A percentile compares a stretch with the other conserved stretches of the same genome.
These are phyloP conservation scores for Reinhardtius hippoglossoides DNA, from an alignment of 2,113 vertebrate species.

Conservation along the genomic window DNA sequence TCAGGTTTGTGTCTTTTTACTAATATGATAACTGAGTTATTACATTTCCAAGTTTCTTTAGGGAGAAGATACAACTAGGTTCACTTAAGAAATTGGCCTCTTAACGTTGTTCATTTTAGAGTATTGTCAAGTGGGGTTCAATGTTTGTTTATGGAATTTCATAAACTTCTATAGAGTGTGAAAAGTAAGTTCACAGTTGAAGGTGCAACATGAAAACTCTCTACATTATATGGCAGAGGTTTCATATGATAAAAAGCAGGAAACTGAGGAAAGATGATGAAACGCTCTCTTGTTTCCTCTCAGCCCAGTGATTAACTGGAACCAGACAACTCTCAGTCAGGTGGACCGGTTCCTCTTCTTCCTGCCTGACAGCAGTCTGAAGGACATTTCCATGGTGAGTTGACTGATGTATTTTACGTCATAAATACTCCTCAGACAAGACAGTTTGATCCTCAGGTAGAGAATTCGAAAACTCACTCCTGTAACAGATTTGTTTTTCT, in stretches of 20 bases:
- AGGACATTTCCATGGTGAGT: slow-evolving; percentile 78
- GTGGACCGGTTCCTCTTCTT: slow-evolving; percentile 83
- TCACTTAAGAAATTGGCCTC: no score
- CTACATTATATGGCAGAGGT: background rate
- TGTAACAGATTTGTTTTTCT: slow-evolving; percentile 15
- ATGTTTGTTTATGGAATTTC: no score
- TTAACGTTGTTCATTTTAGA: no score
- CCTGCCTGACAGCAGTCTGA: slow-evolving; percentile 70
- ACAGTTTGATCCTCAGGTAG: background rate
- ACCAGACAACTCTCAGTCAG: slow-evolving; percentile 73
- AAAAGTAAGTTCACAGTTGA: no score
- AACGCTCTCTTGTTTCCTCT: slow-evolving; percentile 15
- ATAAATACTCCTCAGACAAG: background rate
- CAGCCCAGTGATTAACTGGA: slow-evolving; percentile 79
- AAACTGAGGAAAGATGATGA: background rate
- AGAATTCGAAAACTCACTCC: background rate
- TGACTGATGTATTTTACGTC: background rate
- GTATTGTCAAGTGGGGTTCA: no score
- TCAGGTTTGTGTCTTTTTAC: no score
- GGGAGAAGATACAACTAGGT: no score
- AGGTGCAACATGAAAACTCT: no score
- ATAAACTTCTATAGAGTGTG: no score
- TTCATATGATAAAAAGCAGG: background rate
- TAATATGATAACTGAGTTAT: no score
- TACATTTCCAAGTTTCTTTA: no score